phyloP scores from a whole-genome alignment of 2,113 vertebrate species.

The Panthera leo region DNA sequence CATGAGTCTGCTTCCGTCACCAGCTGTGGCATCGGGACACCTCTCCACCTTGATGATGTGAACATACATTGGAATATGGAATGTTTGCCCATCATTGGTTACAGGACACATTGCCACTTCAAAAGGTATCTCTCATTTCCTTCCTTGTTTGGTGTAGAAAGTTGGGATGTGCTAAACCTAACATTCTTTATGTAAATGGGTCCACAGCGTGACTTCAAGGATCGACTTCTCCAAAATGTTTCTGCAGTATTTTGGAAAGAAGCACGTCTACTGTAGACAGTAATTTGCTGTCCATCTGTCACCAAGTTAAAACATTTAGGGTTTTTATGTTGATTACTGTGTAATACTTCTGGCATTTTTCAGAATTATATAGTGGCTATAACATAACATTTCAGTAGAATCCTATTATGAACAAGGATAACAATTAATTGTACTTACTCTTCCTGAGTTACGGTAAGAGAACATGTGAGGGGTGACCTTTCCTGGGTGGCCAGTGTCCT shows the following conservation, averaged over 20 bases:
- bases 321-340: slow-evolving; percentile 55
- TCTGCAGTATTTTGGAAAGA: slow-evolving; percentile 32
- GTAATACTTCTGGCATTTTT: slow-evolving; percentile 53
- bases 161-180: background rate
- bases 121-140: background rate
- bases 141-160: background rate
- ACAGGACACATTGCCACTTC: background rate
- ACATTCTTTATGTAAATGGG: background rate
- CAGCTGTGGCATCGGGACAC: background rate
- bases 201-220: slow-evolving; percentile 25
- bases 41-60: background rate
- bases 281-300: slow-evolving; percentile 62
- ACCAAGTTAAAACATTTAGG: slow-evolving; percentile 49
- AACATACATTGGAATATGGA: background rate
- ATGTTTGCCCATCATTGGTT: background rate
- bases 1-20: background rate
- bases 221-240: slow-evolving; percentile 32
- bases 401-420: background rate
- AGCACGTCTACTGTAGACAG: background rate
- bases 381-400: background rate
- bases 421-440: background rate
- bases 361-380: background rate
- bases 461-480: background rate
- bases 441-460: background rate
- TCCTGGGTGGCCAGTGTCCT: background rate